Evolutionary conservation across 1,140 invertebrate genomes (phyloP).

Genomic region (Drosophila ananassae): DNA sequence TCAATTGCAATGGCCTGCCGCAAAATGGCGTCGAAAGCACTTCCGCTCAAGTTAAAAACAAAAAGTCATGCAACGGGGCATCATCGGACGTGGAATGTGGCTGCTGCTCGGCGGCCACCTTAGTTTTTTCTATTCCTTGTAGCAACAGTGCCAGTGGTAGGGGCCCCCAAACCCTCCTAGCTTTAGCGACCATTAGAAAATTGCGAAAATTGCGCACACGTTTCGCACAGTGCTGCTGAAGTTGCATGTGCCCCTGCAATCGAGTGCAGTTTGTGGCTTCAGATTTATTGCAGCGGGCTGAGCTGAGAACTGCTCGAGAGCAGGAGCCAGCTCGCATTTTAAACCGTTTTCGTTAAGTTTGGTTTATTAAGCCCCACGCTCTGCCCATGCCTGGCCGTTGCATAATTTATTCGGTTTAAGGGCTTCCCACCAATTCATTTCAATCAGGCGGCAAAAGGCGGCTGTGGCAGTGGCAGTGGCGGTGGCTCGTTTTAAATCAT

Average conservation of each 20-base stretch:
- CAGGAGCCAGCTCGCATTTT: slow-evolving; percentile 62
- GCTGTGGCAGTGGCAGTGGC: neutral
- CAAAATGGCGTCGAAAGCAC: slow-evolving; percentile 81
- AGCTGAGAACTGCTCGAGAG: slow-evolving; percentile 19
- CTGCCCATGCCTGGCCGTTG: slow-evolving; percentile 22
- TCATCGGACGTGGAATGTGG: slow-evolving; percentile 68
- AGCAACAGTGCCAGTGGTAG: neutral
- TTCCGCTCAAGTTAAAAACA: slow-evolving; percentile 65
- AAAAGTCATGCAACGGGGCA: slow-evolving; percentile 56
- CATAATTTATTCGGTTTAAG: slow-evolving; percentile 71
- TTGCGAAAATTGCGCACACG: slow-evolving; percentile 80
- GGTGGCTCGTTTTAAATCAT: slow-evolving; percentile 47
- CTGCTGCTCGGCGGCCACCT: slow-evolving; percentile 25
- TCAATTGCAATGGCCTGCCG: slow-evolving; percentile 68
- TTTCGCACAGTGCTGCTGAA: slow-evolving; percentile 36
- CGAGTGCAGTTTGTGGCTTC: slow-evolving; percentile 71
- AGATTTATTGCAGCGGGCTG: slow-evolving; percentile 73
- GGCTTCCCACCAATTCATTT: slow-evolving; percentile 49
- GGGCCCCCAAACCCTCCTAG: slow-evolving; percentile 10
- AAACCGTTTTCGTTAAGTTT: slow-evolving; percentile 69
- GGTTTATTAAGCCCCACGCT: slow-evolving; percentile 66
- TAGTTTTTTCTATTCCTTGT: slow-evolving; percentile 27
- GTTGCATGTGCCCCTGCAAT: slow-evolving; percentile 68
- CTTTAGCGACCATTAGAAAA: slow-evolving; percentile 79
- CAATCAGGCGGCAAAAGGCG: slow-evolving; percentile 13